These are phyloP conservation scores for Arctopsyche grandis DNA, from an alignment of 1,140 invertebrate species.

Conservation along the genomic window DNA sequence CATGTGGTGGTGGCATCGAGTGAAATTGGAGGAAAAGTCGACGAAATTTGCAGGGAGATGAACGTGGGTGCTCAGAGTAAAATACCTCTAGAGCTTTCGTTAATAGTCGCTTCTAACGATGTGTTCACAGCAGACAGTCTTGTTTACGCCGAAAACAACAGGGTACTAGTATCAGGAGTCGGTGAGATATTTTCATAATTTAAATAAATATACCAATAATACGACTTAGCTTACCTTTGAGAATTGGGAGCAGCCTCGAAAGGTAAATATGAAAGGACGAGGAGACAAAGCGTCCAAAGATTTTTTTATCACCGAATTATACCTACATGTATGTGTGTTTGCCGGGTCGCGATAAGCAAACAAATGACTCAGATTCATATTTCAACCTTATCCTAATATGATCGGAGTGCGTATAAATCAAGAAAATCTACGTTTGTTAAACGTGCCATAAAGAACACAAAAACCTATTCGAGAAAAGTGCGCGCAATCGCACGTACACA, in stretches of 20 bases:
- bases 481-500: not conserved
- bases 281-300: not conserved
- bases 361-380: conserved; percentile 29
- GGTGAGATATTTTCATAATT: conserved; percentile 39
- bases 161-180: conserved; percentile 47
- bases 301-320: not conserved
- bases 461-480: conserved; percentile 17
- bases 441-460: conserved; percentile 25
- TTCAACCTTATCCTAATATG: conserved; percentile 31
- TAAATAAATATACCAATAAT: no score
- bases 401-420: conserved; percentile 27
- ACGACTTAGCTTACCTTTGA: no score
- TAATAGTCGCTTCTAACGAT: conserved; percentile 61
- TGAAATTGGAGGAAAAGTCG: conserved; percentile 43
- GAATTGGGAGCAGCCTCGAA: no score
- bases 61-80: conserved; percentile 45
- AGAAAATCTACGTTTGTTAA: conserved; percentile 31
- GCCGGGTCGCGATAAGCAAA: conserved; percentile 23
- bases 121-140: conserved; percentile 62
- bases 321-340: not conserved
- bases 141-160: conserved; percentile 55
- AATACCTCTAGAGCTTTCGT: conserved; percentile 61
- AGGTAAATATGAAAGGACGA: no score
- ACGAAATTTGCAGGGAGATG: conserved; percentile 50
- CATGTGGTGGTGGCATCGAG: conserved; percentile 54